These are phyloP conservation scores for Athene noctua DNA, from an alignment of 2,113 vertebrate genomes.

Conservation along the genomic window DNA sequence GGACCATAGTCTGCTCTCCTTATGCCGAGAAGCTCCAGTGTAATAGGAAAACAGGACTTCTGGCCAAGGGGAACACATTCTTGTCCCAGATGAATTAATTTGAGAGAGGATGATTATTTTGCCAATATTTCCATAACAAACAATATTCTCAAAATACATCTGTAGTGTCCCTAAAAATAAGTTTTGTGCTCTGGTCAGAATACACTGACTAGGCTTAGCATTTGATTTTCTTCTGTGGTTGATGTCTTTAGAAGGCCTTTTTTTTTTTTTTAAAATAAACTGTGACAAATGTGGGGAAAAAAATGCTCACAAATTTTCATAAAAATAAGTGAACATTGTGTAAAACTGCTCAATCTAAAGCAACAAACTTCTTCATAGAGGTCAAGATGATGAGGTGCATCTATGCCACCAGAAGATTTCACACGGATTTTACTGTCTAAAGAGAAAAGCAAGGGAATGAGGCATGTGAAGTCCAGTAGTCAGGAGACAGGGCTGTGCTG, in stretches of 20 bases:
- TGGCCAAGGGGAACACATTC: not conserved
- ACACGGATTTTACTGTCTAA: not conserved
- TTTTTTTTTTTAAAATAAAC: not conserved
- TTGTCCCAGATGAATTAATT: not conserved
- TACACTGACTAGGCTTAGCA: not conserved
- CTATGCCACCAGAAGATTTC: not conserved
- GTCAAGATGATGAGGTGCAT: not conserved
- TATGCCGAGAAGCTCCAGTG: not conserved
- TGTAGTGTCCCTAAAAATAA: not conserved
- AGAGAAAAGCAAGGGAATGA: not conserved
- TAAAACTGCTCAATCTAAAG: not conserved
- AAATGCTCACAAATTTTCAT: not conserved
- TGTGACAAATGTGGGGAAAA: not conserved
- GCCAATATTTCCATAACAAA: not conserved
- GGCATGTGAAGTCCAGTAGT: not conserved
- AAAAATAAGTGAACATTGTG: not conserved
- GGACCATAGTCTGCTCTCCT: not conserved
- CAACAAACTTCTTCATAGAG: not conserved
- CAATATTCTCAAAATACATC: not conserved
- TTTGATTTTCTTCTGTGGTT: not conserved
- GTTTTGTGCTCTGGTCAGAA: not conserved
- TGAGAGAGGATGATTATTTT: not conserved
- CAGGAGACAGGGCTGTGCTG: not conserved
- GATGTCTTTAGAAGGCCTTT: not conserved
- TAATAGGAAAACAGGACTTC: not conserved